Evolutionary conservation across 2,888 invertebrate genomes (phyloP), one percentile per base, ranked within the genome.

Genomic region (Cheiracanthium punctorium): DNA sequence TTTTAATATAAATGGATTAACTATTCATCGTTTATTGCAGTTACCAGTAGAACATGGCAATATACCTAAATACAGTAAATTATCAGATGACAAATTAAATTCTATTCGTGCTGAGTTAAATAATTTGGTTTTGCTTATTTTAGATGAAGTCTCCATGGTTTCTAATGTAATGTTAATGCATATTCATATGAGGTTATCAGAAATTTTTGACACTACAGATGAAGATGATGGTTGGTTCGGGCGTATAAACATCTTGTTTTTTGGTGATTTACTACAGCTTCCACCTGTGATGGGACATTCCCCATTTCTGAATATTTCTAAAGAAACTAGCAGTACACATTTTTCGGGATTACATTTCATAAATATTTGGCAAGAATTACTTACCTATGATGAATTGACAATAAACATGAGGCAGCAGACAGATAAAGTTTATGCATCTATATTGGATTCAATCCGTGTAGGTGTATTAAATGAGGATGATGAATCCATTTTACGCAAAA

Each of bases 31-130:
- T 20, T n/a, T 77, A 24, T 29, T 77, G 29, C 65, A 67, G 30
- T 69, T 77, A 43, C 77, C 77, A n/a, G 32, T 77, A 32, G 67
- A 77, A 29, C 77, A 77, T 48, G 77, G 43, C 24, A 67, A 43
- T 17, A 37, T 28, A 0, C 1, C 64, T 0, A 30, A 17, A 12
- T 75, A 75, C 33, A 64, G 10, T n/a, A 24, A 20, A 8, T 33
- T 75, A 1, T 58, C 58, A 17, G 58, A 75, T 64, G n/a, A n/a
- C n/a, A 17, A 58, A 20, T 32, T 75, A 17, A 30, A 75, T 20
- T 20, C 30, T 48, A 43, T 73, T 14, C 41, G 72, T 43, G 2
- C 0, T 30, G 48, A 73, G n/a, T 48, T 71, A 7, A 71, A 71
- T 24, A 71, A 71, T 24, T 33, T 71, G 10, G 29, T 41, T 37